Conservation (phyloP, 2,797 vertebrate genomes). For the Notamacropus eugenii region DNA sequence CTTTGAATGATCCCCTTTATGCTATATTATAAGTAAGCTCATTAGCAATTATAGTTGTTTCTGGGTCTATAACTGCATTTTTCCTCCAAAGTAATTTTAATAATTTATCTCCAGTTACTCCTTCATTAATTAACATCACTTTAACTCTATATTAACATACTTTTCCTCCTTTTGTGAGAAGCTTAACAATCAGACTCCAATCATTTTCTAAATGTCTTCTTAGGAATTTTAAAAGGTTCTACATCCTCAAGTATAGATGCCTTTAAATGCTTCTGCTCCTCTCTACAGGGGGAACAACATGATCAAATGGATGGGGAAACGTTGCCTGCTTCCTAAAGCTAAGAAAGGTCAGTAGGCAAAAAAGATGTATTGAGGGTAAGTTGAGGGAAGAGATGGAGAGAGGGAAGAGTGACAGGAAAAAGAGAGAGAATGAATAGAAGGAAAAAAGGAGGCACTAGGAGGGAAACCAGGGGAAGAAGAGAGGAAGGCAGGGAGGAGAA, state of each 20-base stretch:
- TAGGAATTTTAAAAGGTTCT: neutral
- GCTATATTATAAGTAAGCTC: neutral
- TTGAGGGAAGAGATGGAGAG: neutral
- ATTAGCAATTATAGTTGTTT: neutral
- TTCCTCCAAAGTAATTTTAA: neutral
- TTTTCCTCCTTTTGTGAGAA: neutral
- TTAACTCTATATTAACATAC: neutral
- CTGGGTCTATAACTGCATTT: neutral
- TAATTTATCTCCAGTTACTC: neutral
- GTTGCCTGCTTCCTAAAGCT: no score
- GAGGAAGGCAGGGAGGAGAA: neutral
- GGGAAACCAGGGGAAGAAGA: neutral
- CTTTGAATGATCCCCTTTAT: neutral
- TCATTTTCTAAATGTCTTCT: neutral
- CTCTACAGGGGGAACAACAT: no score
- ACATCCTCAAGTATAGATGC: neutral
- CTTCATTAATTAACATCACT: neutral
- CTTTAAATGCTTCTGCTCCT: no score
- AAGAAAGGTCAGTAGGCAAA: no score
- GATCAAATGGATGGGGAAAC: no score
- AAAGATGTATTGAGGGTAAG: no score
- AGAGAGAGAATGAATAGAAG: neutral
- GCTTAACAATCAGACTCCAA: neutral
- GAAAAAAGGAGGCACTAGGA: no score
- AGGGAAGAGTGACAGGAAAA: neutral